These are phyloP conservation scores for Lanius ludovicianus DNA, from an alignment of 2,113 vertebrate species.

Conservation along the genomic window DNA sequence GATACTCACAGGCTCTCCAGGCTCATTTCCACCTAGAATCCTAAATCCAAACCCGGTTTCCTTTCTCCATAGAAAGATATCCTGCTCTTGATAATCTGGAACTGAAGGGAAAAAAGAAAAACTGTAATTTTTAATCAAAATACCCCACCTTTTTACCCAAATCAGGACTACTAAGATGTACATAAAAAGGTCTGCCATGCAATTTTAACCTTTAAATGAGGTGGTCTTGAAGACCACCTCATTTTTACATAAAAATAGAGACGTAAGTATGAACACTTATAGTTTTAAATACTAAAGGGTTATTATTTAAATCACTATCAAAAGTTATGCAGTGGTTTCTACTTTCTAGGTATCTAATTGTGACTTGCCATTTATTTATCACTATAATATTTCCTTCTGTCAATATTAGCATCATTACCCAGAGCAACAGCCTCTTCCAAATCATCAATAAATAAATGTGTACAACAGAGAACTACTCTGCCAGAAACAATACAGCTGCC, in stretches of 20 bases:
- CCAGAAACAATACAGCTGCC: slow-evolving; percentile 52
- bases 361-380: background rate
- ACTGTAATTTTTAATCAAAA: background rate
- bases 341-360: background rate
- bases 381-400: background rate
- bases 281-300: background rate
- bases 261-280: background rate
- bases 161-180: background rate
- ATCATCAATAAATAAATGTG: slow-evolving; percentile 19
- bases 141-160: background rate
- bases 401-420: slow-evolving; percentile 15
- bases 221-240: background rate
- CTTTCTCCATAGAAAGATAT: slow-evolving; percentile 99
- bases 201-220: background rate
- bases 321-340: background rate
- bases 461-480: slow-evolving; percentile 44
- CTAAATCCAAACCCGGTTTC: slow-evolving; percentile 98
- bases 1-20: slow-evolving; percentile 95
- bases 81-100: slow-evolving; percentile 98
- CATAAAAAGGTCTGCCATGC: background rate
- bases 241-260: background rate
- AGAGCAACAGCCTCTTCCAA: slow-evolving; percentile 28
- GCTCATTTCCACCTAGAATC: slow-evolving; percentile 98
- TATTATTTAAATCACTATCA: background rate
- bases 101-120: slow-evolving; percentile 77